Evolutionary conservation across 2,888 invertebrate genomes (phyloP), one percentile per base, ranked within the genome.

Genomic region (Nysson spinosus): DNA sequence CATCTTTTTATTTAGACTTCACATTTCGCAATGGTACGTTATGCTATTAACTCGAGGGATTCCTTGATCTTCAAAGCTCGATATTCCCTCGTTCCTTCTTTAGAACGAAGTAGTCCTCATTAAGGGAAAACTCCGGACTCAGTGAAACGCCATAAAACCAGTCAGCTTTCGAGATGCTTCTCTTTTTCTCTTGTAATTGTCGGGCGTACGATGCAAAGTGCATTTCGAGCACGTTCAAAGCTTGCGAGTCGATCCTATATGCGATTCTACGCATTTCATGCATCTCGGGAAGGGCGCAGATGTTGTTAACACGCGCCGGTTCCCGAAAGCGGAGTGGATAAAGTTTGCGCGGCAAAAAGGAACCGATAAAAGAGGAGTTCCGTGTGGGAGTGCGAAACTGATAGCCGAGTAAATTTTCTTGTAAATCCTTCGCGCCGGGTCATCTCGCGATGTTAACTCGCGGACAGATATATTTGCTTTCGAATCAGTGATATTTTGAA

Each of bases 111-210:
- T 14, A 4, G 5, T 3, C 19, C 24, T 56, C 28, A 42, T 56
- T 30, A 28, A 28, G n/a, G 28, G 22, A 56, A 49, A 43, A 19
- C 11, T 5, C 3, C 7, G 12, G 11, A 11, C 14, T 14, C 3
- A 24, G 42, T 6, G 2, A 22, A 40, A 28, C 26, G 9, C 14
- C 4, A 35, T 17, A 37, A 37, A 34, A 32, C 19, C 7, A 0
- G 40, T 24, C n/a, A n/a, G 14, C 11, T 19, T 19, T 24, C 37
- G 16, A 30, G 49, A 12, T 16, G 43, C 24, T 32, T 47, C 47
- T 43, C 43, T 39, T 61, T n/a, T 58, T 57, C 12, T 24, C 40
- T 32, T 43, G 46, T 70, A 72, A 72, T 72, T 72, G 70, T 67
- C 67, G 51, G 51, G 24, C 5, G 46, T 30, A 40, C 42, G 37